Conservation (phyloP, 2,797 vertebrate genomes). For the Pangasius djambal region DNA sequence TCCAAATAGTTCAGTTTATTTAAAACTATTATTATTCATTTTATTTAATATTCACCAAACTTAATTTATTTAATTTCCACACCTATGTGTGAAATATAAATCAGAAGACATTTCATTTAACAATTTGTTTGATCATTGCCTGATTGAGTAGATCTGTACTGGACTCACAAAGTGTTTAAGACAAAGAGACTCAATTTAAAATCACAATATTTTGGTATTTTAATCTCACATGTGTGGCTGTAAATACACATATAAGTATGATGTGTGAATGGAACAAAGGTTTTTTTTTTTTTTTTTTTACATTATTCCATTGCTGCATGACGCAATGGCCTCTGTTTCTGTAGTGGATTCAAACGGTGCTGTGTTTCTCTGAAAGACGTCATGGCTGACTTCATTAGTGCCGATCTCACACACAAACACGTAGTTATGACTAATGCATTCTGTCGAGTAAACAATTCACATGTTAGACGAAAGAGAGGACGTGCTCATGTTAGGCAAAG, state of each 20-base stretch:
- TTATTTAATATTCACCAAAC: background rate
- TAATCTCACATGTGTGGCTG: background rate
- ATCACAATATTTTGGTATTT: background rate
- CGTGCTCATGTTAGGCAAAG: background rate
- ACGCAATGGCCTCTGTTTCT: background rate
- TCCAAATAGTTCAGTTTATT: background rate
- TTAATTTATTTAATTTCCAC: background rate
- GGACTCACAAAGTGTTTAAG: background rate
- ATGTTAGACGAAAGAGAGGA: background rate
- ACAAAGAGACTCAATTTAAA: background rate
- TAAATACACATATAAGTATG: background rate
- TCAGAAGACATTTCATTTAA: background rate
- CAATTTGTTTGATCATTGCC: background rate
- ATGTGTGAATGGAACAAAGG: background rate
- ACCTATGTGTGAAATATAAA: background rate
- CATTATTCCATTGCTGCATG: background rate
- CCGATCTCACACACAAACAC: background rate
- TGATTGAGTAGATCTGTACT: background rate
- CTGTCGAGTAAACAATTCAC: background rate
- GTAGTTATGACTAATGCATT: background rate
- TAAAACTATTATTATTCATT: background rate
- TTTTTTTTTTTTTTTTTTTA: background rate
- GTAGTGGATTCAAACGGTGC: background rate
- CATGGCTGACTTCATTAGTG: conserved; percentile 16
- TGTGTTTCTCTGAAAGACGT: conserved; percentile 22